Base-by-base conservation (phyloP, 2,797 vertebrate species). In the Dipus sagitta region DNA sequence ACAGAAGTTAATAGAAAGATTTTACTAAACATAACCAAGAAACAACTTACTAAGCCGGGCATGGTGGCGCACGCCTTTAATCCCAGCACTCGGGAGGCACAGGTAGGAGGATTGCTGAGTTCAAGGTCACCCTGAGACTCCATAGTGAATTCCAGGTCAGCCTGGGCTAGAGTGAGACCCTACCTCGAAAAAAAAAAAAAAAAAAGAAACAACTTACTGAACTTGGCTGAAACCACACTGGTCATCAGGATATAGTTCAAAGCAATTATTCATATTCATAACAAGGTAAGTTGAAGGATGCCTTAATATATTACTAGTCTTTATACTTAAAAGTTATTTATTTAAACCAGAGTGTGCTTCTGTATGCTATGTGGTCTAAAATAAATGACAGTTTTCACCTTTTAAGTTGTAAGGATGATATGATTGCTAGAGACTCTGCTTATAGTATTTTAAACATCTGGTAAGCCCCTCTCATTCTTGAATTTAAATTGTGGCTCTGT, bases 161-260 rank as follows among this genome's bases (percentile, higher is more conserved):
- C n/a, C n/a, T n/a, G n/a, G n/a, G n/a, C n/a, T n/a, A n/a, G n/a
- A n/a, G n/a, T n/a, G n/a, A n/a, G n/a, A n/a, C n/a, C n/a, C n/a
- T n/a, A n/a, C n/a, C n/a, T n/a, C n/a, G n/a, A n/a, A n/a, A n/a
- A n/a, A n/a, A n/a, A n/a, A n/a, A n/a, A n/a, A n/a, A n/a, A n/a
- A n/a, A n/a, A n/a, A 98, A 98, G 94, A 98, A 99, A 97, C 99
- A 99, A 97, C 98, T 99, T 96, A 99, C 99, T 97, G 99, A 99
- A 96, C 98, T 99, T 83, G 99, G 99, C 1, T 98, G 99, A 97
- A 99, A 98, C 84, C 98, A 97, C 76, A 99, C 99, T 93, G 99
- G 99, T 96, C 99, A 99, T 97, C 99, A 99, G 97, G 99, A 99
- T 93, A 98, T 99, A 90, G 81, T 97, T 99, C 97, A 99, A 99